Evolutionary conservation across 1,140 invertebrate species (phyloP), one percentile per base, ranked within the genome.

Genomic region (Drosophila equinoxialis): DNA sequence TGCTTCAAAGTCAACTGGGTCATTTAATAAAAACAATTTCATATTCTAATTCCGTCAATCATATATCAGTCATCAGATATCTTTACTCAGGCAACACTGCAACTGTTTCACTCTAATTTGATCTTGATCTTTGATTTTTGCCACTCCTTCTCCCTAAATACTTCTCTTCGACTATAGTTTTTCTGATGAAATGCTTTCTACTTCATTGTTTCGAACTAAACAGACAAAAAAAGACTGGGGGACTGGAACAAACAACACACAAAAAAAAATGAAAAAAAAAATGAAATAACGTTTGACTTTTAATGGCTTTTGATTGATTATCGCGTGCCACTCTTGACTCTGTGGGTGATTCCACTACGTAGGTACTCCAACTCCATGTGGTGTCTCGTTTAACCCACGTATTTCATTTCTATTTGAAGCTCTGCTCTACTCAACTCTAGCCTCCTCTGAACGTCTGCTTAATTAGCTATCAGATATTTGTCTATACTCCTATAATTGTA

Each of bases 271-370:
- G 6, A 14, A 17, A 35, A 11, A 35, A 59, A 39, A 59, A 59
- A 59, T 17, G 42, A 65, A 72, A 63, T 68, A 75, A 78, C 71
- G 78, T 77, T 89, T 89, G 82, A 76, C 85, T 89, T 59, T 83
- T 89, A 89, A 89, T 89, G 85, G 84, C 71, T 79, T 89, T 89
- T 89, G 84, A 89, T 89, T 89, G 84, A 89, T 89, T 89, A 89
- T 89, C 84, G 84, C 85, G 80, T 89, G 84, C 84, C 84, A 89
- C 66, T 76, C 79, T 39, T 26, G 17, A 61, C 84, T 77, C 84
- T 72, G 80, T 89, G 80, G 83, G 79, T 83, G 83, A 83, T 79
- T 63, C 65, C 64, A 37, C 59, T 65, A 39, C 57, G 64, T 17
- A 69, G 55, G 48, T 17, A 42, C 77, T 68, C 60, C 69, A 74